Evolutionary conservation across 2,888 invertebrate genomes (phyloP), one percentile per base, ranked within the genome.

Genomic region (Eupithecia abbreviata): DNA sequence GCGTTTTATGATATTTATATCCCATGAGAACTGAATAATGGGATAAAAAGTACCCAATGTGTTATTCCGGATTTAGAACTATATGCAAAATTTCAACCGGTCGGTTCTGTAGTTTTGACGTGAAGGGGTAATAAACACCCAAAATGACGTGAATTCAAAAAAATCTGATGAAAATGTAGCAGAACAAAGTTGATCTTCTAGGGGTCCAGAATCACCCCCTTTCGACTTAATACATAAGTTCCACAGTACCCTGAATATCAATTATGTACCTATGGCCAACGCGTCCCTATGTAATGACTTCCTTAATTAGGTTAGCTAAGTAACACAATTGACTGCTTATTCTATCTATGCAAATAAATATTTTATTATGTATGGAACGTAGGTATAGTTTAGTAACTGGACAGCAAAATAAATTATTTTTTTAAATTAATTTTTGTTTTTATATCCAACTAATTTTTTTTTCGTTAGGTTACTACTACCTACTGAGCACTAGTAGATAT

Each of bases 251-350:
- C 30, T 30, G 30, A 30, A 30, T 30, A 18, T 58, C 10, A 18
- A 62, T 30, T 30, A 62, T 51, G n/a, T 58, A 58, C 18, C 12
- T 55, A 18, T 62, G 4, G 58, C 18, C 30, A 62, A 62, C 30
- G 4, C 12, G 62, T 62, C 10, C 30, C 0, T 62, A 62, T 9
- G 42, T 15, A 65, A 42, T 66, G 62, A 42, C 42, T 66, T 77
- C 67, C 42, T 68, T 45, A 75, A 77, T 51, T 76, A 74, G 74
- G 47, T 68, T 75, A 18, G 12, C 13, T 65, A 65, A 13, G 65
- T 66, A 66, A 42, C 6, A 15, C 41, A 79, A 78, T 76, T 77
- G 71, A 77, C 79, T 77, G 79, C 74, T 76, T 73, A 67, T 81
- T 45, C 58, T 78, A 74, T 78, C 49, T 74, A 72, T 76, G 78